Evolutionary conservation across 2,888 invertebrate genomes (phyloP), one percentile per base, ranked within the genome.

Genomic region (Colletes collaris): DNA sequence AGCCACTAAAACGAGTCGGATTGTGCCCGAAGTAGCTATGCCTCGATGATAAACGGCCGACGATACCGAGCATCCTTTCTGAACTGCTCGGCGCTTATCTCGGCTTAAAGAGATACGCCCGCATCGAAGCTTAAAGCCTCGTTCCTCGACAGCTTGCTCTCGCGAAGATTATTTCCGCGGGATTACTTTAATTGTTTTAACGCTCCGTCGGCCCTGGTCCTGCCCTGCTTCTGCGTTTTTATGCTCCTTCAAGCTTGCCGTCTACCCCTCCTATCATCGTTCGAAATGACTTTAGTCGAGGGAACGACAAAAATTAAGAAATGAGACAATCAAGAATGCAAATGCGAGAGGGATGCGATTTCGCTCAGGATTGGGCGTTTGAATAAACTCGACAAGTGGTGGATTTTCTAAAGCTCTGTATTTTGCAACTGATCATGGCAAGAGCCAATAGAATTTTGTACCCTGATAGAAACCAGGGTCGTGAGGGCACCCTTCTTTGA

Each of bases 41-140:
- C 66, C 69, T 73, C 70, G 76, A 84, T 85, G 81, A 84, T 64
- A 79, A 82, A 84, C 74, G 84, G 44, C 50, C 56, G 65, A 68
- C 46, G 53, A 37, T 55, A 52, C 49, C 53, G 68, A 63, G 69
- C 75, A 62, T 60, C 67, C 83, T 83, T 72, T 71, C 67, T 55
- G 37, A 59, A 64, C 50, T 44, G 59, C n/a, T 71, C 69, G 46
- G 69, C 56, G 74, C 71, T 84, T 84, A 82, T 79, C 81, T 76
- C 64, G 49, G 67, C 63, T 83, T 84, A 82, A 84, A 79, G 74
- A 67, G 65, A 73, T 71, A 72, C 81, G 60, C 53, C 72, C 59
- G 72, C 64, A 73, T 80, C 73, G 78, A 59, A 50, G 69, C 69
- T 80, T 74, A 67, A 70, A 80, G 66, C 56, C 60, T 64, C 64